These are phyloP conservation scores for Bolborhynchus lineola DNA, from an alignment of 2,113 vertebrate genomes.

Conservation along the genomic window DNA sequence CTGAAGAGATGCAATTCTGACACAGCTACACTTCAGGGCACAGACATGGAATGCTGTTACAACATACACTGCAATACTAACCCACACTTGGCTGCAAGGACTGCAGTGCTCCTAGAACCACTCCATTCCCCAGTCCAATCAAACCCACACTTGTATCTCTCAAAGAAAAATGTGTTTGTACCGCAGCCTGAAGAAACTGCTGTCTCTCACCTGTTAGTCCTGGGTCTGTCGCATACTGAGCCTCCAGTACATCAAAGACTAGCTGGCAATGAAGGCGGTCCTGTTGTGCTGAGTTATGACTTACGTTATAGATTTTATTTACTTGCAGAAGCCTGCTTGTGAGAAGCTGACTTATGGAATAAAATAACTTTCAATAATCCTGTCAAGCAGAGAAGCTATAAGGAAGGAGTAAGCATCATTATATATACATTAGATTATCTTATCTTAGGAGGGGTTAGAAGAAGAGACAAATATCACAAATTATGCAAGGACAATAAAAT, in stretches of 20 bases:
- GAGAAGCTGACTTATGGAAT: background rate
- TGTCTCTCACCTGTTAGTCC: background rate
- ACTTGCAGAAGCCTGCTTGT: background rate
- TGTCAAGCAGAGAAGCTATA: background rate
- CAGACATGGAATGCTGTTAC: background rate
- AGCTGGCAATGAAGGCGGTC: background rate
- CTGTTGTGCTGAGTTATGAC: background rate
- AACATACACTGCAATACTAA: rapidly evolving
- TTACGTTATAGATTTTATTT: background rate
- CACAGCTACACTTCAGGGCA: background rate
- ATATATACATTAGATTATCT: background rate
- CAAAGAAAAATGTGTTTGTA: background rate
- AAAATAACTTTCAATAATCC: background rate
- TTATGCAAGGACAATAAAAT: background rate
- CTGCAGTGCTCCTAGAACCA: background rate
- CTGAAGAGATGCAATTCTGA: background rate
- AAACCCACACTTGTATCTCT: background rate
- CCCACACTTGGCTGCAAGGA: background rate
- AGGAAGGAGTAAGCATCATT: background rate
- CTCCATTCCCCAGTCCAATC: background rate
- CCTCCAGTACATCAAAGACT: background rate
- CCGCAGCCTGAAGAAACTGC: background rate
- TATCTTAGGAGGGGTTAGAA: background rate
- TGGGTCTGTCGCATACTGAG: background rate
- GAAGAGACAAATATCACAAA: background rate